Percentiles rank a stretch among this genome's conserved stretches.
These are phyloP conservation scores for Labrus mixtus DNA, from an alignment of 2,113 vertebrate species.

Conservation along the genomic window DNA sequence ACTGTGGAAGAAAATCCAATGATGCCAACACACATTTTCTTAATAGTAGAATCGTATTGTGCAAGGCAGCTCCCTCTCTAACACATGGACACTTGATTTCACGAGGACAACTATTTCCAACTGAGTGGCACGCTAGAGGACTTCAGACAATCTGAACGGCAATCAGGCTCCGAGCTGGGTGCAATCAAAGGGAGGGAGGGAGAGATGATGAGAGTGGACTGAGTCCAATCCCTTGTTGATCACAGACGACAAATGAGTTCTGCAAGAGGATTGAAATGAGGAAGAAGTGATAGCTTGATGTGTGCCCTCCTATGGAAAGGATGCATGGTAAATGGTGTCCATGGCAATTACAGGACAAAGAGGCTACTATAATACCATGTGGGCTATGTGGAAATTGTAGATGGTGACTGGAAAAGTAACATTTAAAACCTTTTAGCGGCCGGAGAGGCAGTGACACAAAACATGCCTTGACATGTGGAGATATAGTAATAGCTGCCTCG, in stretches of 20 bases:
- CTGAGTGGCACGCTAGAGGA: conserved; percentile 16
- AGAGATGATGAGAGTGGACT: conserved; percentile 68
- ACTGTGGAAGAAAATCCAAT: conserved; percentile 2
- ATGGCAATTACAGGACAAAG: conserved; percentile 39
- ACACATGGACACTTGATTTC: conserved; percentile 64
- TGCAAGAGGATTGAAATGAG: conserved; percentile 57
- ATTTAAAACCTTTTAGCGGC: conserved; percentile 21
- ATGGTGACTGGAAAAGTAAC: neutral
- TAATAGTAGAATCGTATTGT: conserved; percentile 29
- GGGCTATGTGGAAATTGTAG: conserved; percentile 1
- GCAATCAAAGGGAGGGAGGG: conserved; percentile 57
- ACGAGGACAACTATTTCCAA: conserved; percentile 54
- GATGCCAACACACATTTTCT: conserved; percentile 22
- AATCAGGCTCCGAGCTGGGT: conserved; percentile 57
- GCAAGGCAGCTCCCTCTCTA: conserved; percentile 31
- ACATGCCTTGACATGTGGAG: conserved; percentile 11
- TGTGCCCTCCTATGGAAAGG: conserved; percentile 12
- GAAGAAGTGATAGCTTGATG: conserved; percentile 40
- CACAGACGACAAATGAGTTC: conserved; percentile 63
- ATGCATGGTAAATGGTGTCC: conserved; percentile 21
- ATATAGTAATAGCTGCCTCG: neutral
- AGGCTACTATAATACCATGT: conserved; percentile 18
- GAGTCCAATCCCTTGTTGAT: conserved; percentile 70
- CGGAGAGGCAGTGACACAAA: neutral
- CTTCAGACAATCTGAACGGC: conserved; percentile 54